Conservation (phyloP, 2,113 vertebrate species). For the Mugil cephalus region DNA sequence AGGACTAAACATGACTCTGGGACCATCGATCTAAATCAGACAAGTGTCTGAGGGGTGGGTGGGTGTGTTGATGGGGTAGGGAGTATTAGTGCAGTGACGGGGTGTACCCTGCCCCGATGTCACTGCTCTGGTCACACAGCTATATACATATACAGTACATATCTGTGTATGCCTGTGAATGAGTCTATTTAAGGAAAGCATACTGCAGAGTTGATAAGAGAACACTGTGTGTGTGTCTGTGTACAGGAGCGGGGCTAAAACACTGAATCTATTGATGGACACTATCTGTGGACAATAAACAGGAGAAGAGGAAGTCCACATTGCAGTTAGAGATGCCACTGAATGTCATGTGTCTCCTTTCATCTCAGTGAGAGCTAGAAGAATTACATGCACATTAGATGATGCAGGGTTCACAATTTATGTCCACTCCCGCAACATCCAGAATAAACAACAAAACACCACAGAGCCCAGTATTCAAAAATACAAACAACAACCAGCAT, state of each 20-base stretch:
- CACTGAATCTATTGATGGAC: slow-evolving; percentile 41
- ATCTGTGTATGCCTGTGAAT: slow-evolving; percentile 54
- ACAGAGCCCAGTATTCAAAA: too few relatives aligned
- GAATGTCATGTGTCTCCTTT: background rate
- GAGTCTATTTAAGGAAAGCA: slow-evolving; percentile 54
- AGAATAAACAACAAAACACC: too few relatives aligned
- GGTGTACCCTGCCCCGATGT: slow-evolving; percentile 57
- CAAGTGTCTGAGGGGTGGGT: slow-evolving; percentile 30
- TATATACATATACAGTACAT: slow-evolving; percentile 1
- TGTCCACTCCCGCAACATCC: background rate
- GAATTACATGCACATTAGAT: background rate
- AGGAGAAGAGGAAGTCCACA: slow-evolving; percentile 8
- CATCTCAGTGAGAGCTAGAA: background rate
- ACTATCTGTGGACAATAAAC: slow-evolving; percentile 10
- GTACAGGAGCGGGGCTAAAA: background rate
- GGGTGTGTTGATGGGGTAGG: slow-evolving; percentile 28
- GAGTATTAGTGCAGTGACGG: slow-evolving; percentile 39
- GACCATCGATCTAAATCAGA: slow-evolving; percentile 72
- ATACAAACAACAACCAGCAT: too few relatives aligned
- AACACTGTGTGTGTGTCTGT: slow-evolving; percentile 40
- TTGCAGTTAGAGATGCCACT: slow-evolving; percentile 1
- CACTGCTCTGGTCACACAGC: slow-evolving; percentile 31
- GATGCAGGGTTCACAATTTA: background rate
- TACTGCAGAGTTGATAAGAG: slow-evolving; percentile 46
- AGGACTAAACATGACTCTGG: slow-evolving; percentile 49